Conservation (phyloP, 1,140 invertebrate genomes). For the Nilaparvata lugens region DNA sequence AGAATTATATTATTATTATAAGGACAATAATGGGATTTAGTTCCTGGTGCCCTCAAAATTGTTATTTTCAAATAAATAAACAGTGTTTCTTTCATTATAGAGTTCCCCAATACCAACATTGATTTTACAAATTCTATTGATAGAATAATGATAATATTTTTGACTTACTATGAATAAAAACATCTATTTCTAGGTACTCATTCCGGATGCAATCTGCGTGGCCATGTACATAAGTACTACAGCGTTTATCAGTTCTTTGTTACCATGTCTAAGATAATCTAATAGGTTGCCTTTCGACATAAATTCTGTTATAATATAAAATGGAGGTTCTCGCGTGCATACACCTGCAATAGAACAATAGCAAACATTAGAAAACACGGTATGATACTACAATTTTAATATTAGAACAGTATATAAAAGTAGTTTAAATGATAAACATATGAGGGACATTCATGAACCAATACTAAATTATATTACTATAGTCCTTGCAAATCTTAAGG, state of each 20-base stretch:
- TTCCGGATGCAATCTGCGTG: slow-evolving; percentile 95
- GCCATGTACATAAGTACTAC: slow-evolving; percentile 98
- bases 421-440: too few relatives aligned
- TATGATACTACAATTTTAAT: too few relatives aligned
- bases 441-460: too few relatives aligned
- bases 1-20: too few relatives aligned
- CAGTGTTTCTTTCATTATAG: too few relatives aligned
- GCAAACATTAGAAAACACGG: slow-evolving; percentile 17
- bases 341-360: slow-evolving; percentile 62
- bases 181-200: slow-evolving; percentile 93
- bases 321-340: slow-evolving; percentile 94
- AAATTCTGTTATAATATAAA: slow-evolving; percentile 99
- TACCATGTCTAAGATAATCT: slow-evolving; percentile 87
- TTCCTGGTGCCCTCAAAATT: too few relatives aligned
- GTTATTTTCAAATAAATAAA: too few relatives aligned
- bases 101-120: too few relatives aligned
- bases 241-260: slow-evolving; percentile 82
- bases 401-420: too few relatives aligned
- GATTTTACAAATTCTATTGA: not conserved
- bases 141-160: not conserved
- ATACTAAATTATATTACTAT: too few relatives aligned
- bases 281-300: slow-evolving; percentile 97
- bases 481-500: too few relatives aligned
- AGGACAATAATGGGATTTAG: too few relatives aligned
- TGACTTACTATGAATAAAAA: slow-evolving; percentile 84